These are phyloP conservation scores for Chromobotia macracanthus DNA, from an alignment of 2,797 vertebrate genomes.

Conservation along the genomic window DNA sequence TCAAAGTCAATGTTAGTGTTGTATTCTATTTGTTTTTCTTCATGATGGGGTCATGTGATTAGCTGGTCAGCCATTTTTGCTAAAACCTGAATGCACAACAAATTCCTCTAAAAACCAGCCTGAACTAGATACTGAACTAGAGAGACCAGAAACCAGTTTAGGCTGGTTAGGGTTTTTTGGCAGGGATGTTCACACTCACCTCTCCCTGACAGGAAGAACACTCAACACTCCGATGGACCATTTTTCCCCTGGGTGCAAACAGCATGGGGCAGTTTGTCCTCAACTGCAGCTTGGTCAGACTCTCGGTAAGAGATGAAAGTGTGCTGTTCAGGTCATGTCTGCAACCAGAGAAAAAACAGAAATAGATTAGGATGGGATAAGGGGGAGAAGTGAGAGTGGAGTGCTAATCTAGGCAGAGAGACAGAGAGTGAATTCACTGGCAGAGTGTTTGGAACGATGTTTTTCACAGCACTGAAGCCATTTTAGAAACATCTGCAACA, in stretches of 20 bases:
- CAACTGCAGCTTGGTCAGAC: conserved; percentile 44
- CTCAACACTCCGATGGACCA: conserved; percentile 43
- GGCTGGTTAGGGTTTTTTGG: background rate
- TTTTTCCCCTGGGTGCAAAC: conserved; percentile 41
- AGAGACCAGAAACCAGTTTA: background rate
- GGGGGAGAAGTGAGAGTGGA: conserved; percentile 19
- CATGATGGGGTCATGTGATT: background rate
- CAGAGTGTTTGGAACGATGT: conserved; percentile 36
- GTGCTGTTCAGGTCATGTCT: conserved; percentile 30
- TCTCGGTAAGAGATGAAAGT: conserved; percentile 39
- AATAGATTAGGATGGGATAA: conserved; percentile 21
- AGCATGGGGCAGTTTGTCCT: conserved; percentile 36
- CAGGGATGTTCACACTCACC: conserved; percentile 35
- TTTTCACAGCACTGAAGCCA: conserved; percentile 44
- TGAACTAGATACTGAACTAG: background rate
- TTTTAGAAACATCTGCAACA: conserved; percentile 59
- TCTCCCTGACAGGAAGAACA: conserved; percentile 43
- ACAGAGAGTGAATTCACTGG: conserved; percentile 33
- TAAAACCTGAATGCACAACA: background rate
- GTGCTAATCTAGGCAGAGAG: conserved; percentile 42
- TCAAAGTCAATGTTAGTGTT: too few relatives aligned
- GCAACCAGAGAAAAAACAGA: conserved; percentile 19
- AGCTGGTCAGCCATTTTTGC: background rate
- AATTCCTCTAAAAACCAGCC: background rate
- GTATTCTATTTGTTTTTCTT: conserved; percentile 33